phyloP scores from a whole-genome alignment of 2,113 vertebrate species.

The Plotosus lineatus region DNA sequence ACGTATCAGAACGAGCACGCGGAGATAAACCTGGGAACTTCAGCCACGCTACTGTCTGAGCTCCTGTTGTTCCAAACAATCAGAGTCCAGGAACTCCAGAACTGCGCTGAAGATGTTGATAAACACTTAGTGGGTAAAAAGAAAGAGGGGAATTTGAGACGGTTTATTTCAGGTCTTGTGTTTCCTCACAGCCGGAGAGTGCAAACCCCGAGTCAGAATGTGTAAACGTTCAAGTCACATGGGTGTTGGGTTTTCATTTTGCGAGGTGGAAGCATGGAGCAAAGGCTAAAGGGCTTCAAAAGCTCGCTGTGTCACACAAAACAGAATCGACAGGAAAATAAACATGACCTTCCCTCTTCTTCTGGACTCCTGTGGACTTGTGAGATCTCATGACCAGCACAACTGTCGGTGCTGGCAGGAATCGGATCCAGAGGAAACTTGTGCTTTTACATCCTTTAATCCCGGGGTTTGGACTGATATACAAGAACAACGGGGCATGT shows the following conservation, averaged over 20 bases:
- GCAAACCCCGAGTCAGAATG: no score
- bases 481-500: background rate
- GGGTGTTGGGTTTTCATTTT: background rate
- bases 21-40: no score
- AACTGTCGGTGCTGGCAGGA: background rate
- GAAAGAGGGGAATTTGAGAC: no score
- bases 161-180: background rate
- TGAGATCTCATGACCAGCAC: background rate
- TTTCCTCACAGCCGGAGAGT: slow-evolving; percentile 1
- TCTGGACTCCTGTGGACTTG: background rate
- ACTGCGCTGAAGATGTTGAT: no score
- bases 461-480: background rate
- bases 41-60: no score
- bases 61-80: no score
- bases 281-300: slow-evolving; percentile 9
- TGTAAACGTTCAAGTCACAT: background rate
- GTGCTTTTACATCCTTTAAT: background rate
- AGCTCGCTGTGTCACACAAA: background rate
- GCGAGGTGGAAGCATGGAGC: background rate
- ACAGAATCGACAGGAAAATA: slow-evolving; percentile 6
- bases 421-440: background rate
- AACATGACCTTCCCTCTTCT: background rate
- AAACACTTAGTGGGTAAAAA: no score
- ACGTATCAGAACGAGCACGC: no score
- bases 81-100: no score